Evolutionary conservation across 2,113 vertebrate genomes (phyloP).

Genomic region (Apistogramma diplotaenia): DNA sequence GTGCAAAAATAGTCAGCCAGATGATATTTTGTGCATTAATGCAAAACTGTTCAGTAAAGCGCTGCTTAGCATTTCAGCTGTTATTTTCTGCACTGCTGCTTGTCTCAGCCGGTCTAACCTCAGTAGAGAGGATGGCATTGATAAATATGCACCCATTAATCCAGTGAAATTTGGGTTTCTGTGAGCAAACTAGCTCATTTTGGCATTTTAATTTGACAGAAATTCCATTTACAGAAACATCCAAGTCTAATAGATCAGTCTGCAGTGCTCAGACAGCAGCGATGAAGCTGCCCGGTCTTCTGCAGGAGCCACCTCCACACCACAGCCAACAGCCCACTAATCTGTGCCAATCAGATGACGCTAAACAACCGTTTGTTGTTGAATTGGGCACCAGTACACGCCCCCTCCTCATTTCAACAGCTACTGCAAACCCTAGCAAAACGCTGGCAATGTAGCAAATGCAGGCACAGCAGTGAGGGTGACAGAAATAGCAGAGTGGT

Average conservation of each 20-base stretch:
- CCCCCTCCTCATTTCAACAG: slow-evolving; percentile 53
- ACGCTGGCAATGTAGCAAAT: slow-evolving; percentile 30
- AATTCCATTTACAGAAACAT: slow-evolving; percentile 1
- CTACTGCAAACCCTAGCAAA: slow-evolving; percentile 52
- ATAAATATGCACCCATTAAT: slow-evolving; percentile 2
- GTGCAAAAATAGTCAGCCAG: not conserved
- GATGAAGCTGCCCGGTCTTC: slow-evolving; percentile 37
- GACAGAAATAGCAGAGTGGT: slow-evolving; percentile 73
- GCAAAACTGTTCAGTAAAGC: not conserved
- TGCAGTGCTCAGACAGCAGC: slow-evolving; percentile 42
- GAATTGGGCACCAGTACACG: slow-evolving; percentile 48
- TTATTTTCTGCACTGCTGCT: not conserved
- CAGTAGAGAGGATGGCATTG: not conserved
- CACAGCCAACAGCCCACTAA: slow-evolving; percentile 60
- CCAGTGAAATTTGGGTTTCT: not conserved
- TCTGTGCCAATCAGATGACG: slow-evolving; percentile 73
- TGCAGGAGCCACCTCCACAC: slow-evolving; percentile 63
- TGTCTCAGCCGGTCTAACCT: not conserved
- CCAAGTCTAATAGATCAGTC: slow-evolving; percentile 21
- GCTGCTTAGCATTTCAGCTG: not conserved
- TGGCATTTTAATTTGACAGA: not conserved
- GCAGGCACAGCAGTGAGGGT: slow-evolving; percentile 43
- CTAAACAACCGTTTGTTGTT: slow-evolving; percentile 68
- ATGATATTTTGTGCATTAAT: not conserved
- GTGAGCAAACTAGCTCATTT: not conserved